Conservation (phyloP, 2,797 vertebrate genomes). For the Psittacula derbiana region DNA sequence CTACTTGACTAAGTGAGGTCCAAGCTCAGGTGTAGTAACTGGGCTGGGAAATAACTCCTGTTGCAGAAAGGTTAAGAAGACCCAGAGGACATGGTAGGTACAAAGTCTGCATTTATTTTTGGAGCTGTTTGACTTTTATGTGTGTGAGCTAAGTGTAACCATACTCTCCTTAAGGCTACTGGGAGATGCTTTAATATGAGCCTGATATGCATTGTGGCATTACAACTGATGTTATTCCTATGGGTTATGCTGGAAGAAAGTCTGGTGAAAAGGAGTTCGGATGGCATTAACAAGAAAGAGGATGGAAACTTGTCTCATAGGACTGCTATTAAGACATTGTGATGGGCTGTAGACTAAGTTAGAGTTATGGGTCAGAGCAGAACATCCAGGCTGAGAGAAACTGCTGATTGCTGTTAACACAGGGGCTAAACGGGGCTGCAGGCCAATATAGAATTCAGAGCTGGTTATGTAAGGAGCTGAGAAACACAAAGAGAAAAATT, state of each 20-base stretch:
- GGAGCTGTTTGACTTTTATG: neutral
- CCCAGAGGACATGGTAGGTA: neutral
- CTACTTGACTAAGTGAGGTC: neutral
- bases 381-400: neutral
- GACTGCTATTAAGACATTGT: neutral
- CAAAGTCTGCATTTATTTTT: neutral
- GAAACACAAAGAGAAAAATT: neutral
- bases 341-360: neutral
- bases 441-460: neutral
- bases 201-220: neutral
- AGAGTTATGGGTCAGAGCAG: neutral
- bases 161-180: neutral
- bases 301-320: neutral
- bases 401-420: fast-evolving
- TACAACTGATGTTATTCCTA: neutral
- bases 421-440: neutral
- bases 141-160: neutral
- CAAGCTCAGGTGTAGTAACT: neutral
- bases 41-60: neutral
- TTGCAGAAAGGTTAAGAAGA: neutral
- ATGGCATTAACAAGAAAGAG: neutral
- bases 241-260: neutral
- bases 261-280: neutral
- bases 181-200: neutral
- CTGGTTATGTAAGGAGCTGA: neutral